Base-by-base conservation (phyloP, 2,888 invertebrate genomes). In the Phlogophora meticulosa region DNA sequence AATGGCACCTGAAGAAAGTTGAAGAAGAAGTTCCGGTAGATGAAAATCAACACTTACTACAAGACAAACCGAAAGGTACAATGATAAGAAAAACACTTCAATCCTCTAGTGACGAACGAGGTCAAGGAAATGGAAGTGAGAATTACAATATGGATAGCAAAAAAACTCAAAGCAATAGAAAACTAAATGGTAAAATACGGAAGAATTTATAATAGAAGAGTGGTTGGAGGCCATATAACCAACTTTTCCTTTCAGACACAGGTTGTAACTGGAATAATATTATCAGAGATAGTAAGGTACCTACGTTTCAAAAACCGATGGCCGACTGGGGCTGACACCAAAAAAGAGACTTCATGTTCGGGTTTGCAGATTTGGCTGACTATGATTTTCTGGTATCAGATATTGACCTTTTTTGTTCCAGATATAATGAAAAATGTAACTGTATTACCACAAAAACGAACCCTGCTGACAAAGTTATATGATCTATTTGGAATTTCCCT, bases 401-500 rank as follows among this genome's bases (percentile, higher is more conserved):
- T 4, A 15, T 10, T 10, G 1, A 22, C 2, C 11, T 53, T 56
- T 62, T 63, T 71, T 74, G 61, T 91, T 91, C 66, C 79, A 92
- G 92, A 87, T 51, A 77, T 70, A n/a, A 65, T 58, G 7, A 28
- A 28, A 28, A 51, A 61, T 13, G 58, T 58, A 28, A 43, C 38
- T 9, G 57, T 57, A 40, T 49, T 63, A 15, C 64, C 74, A 24
- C 73, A 75, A 58, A 84, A 87, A n/a, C 90, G 89, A 55, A 83
- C 82, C 28, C 57, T 91, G 59, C 61, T 92, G 4, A 87, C 49
- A 57, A 94, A 94, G 86, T 66, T 95, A 13, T 92, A 91, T 62
- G 93, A 93, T 52, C 84, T 97, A 38, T 96, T 97, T 87, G 97
- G 97, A 78, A 94, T 97, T 61, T 96, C 96, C 43, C 90, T 97